Evolutionary conservation across 2,113 vertebrate species (phyloP), one percentile per base, ranked within the genome.

Genomic region (Pseudopipra pipra): DNA sequence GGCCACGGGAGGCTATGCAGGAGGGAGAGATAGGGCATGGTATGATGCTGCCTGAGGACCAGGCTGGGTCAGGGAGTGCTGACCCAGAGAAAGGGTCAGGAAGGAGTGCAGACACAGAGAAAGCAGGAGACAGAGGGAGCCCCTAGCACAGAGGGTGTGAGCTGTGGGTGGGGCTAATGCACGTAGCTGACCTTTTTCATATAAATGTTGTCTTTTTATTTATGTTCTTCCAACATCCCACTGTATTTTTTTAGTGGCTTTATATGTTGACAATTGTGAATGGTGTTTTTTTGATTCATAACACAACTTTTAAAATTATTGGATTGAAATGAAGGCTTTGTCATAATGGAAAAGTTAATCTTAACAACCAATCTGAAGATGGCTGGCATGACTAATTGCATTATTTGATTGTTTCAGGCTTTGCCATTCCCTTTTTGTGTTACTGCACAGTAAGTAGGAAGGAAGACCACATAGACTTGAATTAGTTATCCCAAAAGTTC

Each of bases 191-290:
- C 19, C 19, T 72, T 73, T 83, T 52, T 30, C 44, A 15, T 39
- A 24, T 25, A 37, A 80, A 59, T 0, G 0, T 25, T n/a, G 5
- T 19, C 8, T 5, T 56, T 77, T 82, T 35, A 58, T 58, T 70
- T 46, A 52, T 51, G 5, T 49, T 58, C 47, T 89, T 67, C 61
- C 35, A 85, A 46, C 4, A 46, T 39, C 16, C 33, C 56, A 31
- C 41, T 71, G 2, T 77, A 28, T 20, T 56, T 51, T 58, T 80
- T 37, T 25, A 70, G 46, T 25, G n/a, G 65, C 7, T 87, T 74
- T 55, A 10, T 28, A 28, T 63, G 31, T 46, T 78, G 54, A 59
- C 35, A 85, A 28, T 27, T 84, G 61, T 63, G 47, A 87, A 51
- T 5, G 6, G 14, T 73, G 21, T 10, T 75, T 91, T 91, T 84